Evolutionary conservation across 2,888 invertebrate genomes (phyloP).

Genomic region (Congeria kusceri): DNA sequence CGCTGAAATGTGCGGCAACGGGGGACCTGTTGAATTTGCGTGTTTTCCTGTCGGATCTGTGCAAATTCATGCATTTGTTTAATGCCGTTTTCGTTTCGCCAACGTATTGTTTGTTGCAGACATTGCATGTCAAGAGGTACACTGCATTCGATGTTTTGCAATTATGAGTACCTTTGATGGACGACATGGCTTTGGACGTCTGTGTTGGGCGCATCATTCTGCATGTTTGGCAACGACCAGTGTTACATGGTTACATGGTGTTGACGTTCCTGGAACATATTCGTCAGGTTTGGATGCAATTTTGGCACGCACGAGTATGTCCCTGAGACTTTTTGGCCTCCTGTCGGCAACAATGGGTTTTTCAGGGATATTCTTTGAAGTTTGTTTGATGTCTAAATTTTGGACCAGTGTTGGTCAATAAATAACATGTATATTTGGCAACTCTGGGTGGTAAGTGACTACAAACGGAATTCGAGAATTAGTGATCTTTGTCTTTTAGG

Average conservation of each 20-base stretch:
- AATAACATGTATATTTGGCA: not conserved
- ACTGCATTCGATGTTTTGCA: slow-evolving; percentile 7
- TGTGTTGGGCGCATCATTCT: not conserved
- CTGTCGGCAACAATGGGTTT: slow-evolving; percentile 10
- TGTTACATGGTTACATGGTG: slow-evolving; percentile 8
- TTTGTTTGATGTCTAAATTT: not conserved
- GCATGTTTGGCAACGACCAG: slow-evolving; percentile 4
- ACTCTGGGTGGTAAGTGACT: not conserved
- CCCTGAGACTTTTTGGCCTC: slow-evolving; percentile 2
- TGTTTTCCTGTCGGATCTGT: too few relatives aligned
- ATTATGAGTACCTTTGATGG: too few relatives aligned
- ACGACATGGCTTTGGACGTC: too few relatives aligned
- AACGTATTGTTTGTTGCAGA: slow-evolving; percentile 1
- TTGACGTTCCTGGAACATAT: not conserved
- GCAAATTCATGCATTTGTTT: not conserved
- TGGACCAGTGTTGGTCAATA: slow-evolving; percentile 6
- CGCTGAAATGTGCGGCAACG: too few relatives aligned
- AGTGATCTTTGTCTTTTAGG: not conserved
- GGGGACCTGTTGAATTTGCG: too few relatives aligned
- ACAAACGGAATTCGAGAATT: not conserved
- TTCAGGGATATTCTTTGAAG: not conserved
- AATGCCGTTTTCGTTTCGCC: not conserved
- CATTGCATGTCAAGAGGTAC: not conserved
- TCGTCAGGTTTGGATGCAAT: not conserved
- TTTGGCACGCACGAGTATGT: slow-evolving; percentile 8